phyloP scores from a whole-genome alignment of 1,140 invertebrate genomes.

The Nixonia krombeini region DNA sequence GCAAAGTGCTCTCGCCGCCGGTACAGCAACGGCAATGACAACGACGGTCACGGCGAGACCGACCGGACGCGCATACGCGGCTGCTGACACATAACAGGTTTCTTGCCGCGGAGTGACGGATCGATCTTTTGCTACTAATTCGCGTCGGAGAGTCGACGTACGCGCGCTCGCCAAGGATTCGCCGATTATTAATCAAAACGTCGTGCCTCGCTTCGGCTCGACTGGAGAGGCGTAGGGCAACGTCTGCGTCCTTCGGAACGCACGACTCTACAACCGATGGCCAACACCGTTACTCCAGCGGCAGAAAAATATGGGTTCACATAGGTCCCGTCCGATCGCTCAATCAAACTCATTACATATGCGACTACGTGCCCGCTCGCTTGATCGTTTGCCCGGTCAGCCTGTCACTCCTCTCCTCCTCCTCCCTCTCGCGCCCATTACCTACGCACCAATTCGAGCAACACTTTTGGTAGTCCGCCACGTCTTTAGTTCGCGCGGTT shows the following conservation, averaged over 20 bases:
- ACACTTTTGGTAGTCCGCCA: too few species aligned
- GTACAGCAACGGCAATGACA: too few species aligned
- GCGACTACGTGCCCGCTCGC: not conserved
- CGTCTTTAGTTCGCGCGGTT: too few species aligned
- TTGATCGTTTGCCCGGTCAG: too few species aligned
- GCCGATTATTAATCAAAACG: constrained; percentile 54
- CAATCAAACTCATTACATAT: constrained; percentile 6
- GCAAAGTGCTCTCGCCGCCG: too few species aligned
- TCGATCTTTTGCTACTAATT: constrained; percentile 49
- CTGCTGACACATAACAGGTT: constrained; percentile 47
- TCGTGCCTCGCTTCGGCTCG: constrained; percentile 42
- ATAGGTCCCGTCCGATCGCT: constrained; percentile 34
- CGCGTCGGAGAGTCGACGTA: constrained; percentile 35
- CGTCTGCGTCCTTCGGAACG: constrained; percentile 47
- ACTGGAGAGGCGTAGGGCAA: constrained; percentile 32
- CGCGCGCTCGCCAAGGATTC: constrained; percentile 33
- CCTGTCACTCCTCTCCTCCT: too few species aligned
- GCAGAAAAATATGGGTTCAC: constrained; percentile 48
- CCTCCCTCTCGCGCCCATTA: too few species aligned
- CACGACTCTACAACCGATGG: constrained; percentile 47
- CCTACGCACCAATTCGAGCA: too few species aligned
- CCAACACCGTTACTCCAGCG: constrained; percentile 40
- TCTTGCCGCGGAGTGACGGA: constrained; percentile 42
- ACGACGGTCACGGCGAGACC: constrained; percentile 18
- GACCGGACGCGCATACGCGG: constrained; percentile 30